Evolutionary conservation across 2,797 vertebrate genomes (phyloP).

Genomic region (Mycteria americana): DNA sequence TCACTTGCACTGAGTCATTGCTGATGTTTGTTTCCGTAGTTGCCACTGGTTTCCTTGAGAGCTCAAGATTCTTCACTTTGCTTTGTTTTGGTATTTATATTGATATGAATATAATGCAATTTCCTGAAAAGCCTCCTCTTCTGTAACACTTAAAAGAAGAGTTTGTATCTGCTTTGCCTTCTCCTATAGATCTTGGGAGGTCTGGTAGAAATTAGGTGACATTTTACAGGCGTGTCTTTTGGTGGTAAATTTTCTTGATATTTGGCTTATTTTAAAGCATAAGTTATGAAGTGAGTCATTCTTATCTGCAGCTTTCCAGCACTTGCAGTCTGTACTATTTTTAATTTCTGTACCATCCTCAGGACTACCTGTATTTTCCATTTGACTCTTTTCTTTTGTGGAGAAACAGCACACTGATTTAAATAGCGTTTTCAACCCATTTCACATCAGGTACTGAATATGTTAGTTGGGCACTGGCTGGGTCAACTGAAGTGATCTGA

Average conservation of each 20-base stretch:
- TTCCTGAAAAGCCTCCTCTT: background rate
- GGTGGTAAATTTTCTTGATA: conserved; percentile 16
- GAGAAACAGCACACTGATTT: background rate
- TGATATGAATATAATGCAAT: background rate
- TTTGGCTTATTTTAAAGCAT: background rate
- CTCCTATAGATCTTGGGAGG: background rate
- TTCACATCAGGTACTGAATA: background rate
- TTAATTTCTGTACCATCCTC: background rate
- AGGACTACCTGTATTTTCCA: conserved; percentile 34
- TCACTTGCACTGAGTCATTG: conserved; percentile 13
- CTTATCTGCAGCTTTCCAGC: conserved; percentile 25
- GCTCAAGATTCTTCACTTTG: background rate
- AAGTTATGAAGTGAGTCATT: conserved; percentile 23
- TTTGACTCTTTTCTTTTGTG: background rate
- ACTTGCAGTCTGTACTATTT: conserved; percentile 21
- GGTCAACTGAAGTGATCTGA: background rate
- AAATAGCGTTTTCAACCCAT: background rate
- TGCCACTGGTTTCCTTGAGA: conserved; percentile 47
- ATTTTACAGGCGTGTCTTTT: background rate
- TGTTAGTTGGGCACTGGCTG: background rate
- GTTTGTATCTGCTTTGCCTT: background rate
- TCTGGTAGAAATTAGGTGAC: background rate
- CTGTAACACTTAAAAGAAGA: background rate
- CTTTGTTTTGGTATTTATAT: background rate
- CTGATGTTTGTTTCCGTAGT: conserved; percentile 52